Conservation (phyloP, 2,113 vertebrate species). For the Cromileptes altivelis region DNA sequence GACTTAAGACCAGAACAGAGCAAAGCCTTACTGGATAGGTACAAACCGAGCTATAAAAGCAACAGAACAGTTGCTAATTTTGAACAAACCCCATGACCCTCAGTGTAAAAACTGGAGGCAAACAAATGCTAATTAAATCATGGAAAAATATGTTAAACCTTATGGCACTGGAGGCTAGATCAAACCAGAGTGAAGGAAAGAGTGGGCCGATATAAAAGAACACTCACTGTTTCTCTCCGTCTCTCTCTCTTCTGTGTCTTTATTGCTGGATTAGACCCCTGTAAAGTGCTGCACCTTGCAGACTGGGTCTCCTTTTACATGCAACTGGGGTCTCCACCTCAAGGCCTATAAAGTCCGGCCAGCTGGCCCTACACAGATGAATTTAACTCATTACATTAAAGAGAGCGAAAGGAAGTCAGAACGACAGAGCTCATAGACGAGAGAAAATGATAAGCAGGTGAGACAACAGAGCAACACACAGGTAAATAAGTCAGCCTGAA, state of each 20-base stretch:
- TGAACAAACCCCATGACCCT: constrained; percentile 48
- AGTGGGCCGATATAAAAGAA: constrained; percentile 54
- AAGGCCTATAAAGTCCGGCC: constrained; percentile 74
- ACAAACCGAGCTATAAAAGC: constrained; percentile 13
- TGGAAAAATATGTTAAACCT: constrained; percentile 58
- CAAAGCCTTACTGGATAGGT: neutral
- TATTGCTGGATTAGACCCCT: constrained; percentile 73
- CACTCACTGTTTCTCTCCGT: constrained; percentile 57
- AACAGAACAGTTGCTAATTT: constrained; percentile 44
- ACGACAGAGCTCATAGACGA: constrained; percentile 9
- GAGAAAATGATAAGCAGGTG: neutral
- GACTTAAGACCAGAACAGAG: neutral
- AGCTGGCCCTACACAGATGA: constrained; percentile 67
- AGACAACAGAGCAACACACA: neutral
- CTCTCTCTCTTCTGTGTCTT: constrained; percentile 48
- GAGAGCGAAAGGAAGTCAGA: constrained; percentile 25
- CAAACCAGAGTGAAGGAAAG: constrained; percentile 64
- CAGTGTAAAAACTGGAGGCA: constrained; percentile 46
- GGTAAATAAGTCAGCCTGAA: neutral
- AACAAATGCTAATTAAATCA: constrained; percentile 64
- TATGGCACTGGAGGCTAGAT: constrained; percentile 54
- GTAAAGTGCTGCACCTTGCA: constrained; percentile 76
- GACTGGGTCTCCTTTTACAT: constrained; percentile 68
- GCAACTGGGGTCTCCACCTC: constrained; percentile 63
- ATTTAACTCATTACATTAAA: constrained; percentile 68